A percentile compares a stretch with the other conserved stretches of the same genome.
Conservation (phyloP, 2,888 invertebrate genomes). For the Fragum whitleyi region DNA sequence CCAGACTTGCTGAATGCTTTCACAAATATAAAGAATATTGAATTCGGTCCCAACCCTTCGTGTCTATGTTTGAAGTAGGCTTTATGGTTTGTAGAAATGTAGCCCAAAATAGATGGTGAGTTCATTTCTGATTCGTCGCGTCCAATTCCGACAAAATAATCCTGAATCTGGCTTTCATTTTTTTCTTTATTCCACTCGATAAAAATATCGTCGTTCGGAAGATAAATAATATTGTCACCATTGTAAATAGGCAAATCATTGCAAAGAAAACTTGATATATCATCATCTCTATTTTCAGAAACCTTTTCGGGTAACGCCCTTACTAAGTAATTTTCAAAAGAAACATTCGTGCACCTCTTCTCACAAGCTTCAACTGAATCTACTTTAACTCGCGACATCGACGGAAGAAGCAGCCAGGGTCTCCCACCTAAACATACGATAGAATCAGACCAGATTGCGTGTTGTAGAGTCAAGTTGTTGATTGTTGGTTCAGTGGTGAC, state of each 20-base stretch:
- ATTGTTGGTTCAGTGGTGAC: slow-evolving; percentile 49
- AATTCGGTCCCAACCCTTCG: slow-evolving; percentile 52
- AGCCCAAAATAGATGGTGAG: slow-evolving; percentile 53
- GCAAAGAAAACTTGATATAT: slow-evolving; percentile 48
- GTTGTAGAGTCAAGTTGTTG: slow-evolving; percentile 46
- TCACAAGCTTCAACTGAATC: not conserved
- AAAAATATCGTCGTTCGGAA: slow-evolving; percentile 61
- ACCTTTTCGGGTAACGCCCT: not conserved
- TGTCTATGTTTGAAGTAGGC: slow-evolving; percentile 39
- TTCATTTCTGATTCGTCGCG: slow-evolving; percentile 14
- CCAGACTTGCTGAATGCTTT: slow-evolving; percentile 63
- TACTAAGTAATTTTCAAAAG: not conserved
- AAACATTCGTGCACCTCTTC: not conserved
- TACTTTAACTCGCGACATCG: slow-evolving; percentile 16
- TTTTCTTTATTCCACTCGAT: slow-evolving; percentile 58
- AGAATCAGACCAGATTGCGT: slow-evolving; percentile 41
- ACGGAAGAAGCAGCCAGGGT: slow-evolving; percentile 13
- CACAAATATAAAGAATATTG: slow-evolving; percentile 58
- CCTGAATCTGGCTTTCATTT: slow-evolving; percentile 59
- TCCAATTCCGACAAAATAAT: slow-evolving; percentile 65
- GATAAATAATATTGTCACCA: slow-evolving; percentile 34
- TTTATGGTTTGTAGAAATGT: slow-evolving; percentile 21
- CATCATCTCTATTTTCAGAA: slow-evolving; percentile 8
- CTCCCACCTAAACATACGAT: slow-evolving; percentile 2
- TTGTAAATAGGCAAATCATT: slow-evolving; percentile 29